Conservation (phyloP, 2,797 vertebrate species). For the Dryobates pubescens region DNA sequence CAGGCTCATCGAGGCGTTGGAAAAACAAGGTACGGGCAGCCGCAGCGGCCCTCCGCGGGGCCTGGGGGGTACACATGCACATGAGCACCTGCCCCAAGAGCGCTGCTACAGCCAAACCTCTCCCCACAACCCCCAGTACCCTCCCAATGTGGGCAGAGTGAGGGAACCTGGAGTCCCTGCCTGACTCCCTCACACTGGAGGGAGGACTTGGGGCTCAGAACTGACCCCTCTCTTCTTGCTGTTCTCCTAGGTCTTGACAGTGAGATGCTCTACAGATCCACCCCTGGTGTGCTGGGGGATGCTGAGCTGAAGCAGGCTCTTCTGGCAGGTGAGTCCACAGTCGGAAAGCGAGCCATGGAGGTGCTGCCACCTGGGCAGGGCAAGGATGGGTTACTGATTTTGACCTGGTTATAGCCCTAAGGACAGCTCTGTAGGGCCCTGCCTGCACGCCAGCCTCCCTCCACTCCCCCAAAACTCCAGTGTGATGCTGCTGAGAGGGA, state of each 20-base stretch:
- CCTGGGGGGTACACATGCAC: fast-evolving
- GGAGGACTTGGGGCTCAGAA: neutral
- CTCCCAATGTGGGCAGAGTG: fast-evolving
- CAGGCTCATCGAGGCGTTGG: constrained; percentile 79
- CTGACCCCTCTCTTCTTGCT: neutral
- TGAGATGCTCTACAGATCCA: constrained; percentile 73
- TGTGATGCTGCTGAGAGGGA: neutral
- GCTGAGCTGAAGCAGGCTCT: constrained; percentile 79
- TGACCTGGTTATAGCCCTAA: fast-evolving
- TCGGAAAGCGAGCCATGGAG: fast-evolving
- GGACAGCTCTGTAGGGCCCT: neutral
- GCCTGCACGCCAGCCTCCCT: fast-evolving
- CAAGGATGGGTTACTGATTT: neutral
- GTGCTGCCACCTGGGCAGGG: neutral
- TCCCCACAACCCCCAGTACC: fast-evolving
- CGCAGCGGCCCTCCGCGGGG: fast-evolving
- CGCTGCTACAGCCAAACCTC: neutral
- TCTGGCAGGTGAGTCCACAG: constrained; percentile 74
- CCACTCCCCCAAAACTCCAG: fast-evolving
- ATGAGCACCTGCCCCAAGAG: fast-evolving
- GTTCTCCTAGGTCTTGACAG: constrained; percentile 50
- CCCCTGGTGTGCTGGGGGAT: constrained; percentile 55
- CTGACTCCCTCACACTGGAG: fast-evolving
- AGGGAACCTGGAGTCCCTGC: neutral
- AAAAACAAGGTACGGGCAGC: constrained; percentile 76